phyloP scores from a whole-genome alignment of 2,113 vertebrate species.

The Nannospalax galili region DNA sequence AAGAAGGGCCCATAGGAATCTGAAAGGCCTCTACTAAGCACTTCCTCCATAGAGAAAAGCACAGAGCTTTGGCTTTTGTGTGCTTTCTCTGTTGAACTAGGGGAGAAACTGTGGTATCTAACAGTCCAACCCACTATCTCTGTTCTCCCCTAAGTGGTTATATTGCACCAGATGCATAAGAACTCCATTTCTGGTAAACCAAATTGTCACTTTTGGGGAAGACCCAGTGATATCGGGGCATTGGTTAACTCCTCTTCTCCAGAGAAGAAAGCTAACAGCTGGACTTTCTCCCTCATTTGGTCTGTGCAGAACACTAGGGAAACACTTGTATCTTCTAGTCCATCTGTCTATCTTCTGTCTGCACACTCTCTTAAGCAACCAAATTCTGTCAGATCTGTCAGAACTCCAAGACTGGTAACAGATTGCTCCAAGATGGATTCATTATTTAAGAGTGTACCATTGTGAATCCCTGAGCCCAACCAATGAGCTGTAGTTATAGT shows the following conservation, averaged over 20 bases:
- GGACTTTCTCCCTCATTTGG: no score
- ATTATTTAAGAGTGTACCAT: background rate
- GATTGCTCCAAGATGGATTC: background rate
- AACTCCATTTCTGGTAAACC: background rate
- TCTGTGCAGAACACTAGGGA: background rate
- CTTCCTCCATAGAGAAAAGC: background rate
- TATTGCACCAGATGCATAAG: background rate
- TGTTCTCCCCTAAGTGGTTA: background rate
- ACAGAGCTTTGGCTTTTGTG: background rate
- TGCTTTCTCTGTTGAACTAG: background rate
- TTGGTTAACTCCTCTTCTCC: background rate
- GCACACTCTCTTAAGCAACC: background rate
- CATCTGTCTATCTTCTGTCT: background rate
- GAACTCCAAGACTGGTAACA: background rate
- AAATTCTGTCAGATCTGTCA: no score
- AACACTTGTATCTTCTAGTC: no score
- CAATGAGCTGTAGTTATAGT: no score
- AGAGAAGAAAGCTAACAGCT: no score
- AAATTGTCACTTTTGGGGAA: background rate
- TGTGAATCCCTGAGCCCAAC: background rate
- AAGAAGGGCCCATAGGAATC: background rate
- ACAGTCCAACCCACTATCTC: background rate
- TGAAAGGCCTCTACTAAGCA: background rate
- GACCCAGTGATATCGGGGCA: background rate
- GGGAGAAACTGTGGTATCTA: background rate